A percentile compares a stretch with the other conserved stretches of the same genome.
phyloP scores from a whole-genome alignment of 1,140 invertebrate genomes.

The Drosophila kepulauana region DNA sequence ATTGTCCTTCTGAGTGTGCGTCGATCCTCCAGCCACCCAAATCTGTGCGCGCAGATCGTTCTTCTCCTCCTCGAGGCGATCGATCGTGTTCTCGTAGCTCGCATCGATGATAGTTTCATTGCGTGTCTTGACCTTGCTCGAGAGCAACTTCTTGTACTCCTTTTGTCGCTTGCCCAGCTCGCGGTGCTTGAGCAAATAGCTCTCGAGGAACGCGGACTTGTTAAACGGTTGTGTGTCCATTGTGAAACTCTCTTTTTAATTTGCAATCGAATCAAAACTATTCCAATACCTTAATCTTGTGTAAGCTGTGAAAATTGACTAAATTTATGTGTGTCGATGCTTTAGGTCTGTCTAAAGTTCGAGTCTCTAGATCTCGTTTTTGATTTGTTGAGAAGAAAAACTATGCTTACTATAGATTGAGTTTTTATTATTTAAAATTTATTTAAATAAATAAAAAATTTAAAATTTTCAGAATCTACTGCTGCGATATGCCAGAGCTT shows the following conservation, averaged over 20 bases:
- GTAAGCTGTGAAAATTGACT: not conserved
- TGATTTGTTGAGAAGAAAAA: no score
- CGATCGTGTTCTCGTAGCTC: constrained; percentile 77
- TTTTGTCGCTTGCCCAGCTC: constrained; percentile 76
- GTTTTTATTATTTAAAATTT: not conserved
- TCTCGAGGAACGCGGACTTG: constrained; percentile 66
- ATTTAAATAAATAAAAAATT: not conserved
- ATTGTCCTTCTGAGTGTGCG: constrained; percentile 56
- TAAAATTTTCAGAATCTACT: constrained; percentile 28
- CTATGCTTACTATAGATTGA: not conserved
- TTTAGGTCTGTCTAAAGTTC: constrained; percentile 5
- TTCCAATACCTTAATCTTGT: not conserved
- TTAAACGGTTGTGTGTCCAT: constrained; percentile 60
- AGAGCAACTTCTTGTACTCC: constrained; percentile 78
- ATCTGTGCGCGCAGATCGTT: constrained; percentile 77
- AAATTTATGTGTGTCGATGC: not conserved
- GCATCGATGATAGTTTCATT: constrained; percentile 77
- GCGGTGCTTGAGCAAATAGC: constrained; percentile 69
- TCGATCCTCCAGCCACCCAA: constrained; percentile 74
- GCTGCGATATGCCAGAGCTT: constrained; percentile 87
- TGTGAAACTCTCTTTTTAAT: constrained; percentile 23
- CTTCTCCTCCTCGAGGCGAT: constrained; percentile 72
- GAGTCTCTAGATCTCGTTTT: not conserved
- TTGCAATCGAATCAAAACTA: constrained; percentile 21
- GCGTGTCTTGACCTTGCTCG: constrained; percentile 67